These are phyloP conservation scores for Cosmia pyralina DNA, from an alignment of 2,888 invertebrate genomes.

Conservation along the genomic window DNA sequence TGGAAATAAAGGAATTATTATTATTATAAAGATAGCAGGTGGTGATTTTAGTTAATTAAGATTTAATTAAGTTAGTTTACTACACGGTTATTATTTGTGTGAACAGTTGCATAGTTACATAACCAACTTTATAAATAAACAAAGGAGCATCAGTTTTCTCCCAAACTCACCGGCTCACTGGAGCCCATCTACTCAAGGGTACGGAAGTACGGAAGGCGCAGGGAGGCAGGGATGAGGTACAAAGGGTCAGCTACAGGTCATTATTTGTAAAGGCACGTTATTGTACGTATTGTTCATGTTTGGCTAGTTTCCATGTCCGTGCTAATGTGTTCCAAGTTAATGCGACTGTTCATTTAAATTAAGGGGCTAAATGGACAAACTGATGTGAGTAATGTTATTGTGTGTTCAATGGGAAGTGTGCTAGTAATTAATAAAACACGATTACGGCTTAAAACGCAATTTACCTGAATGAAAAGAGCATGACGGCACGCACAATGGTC, in stretches of 20 bases:
- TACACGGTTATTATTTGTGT: background rate
- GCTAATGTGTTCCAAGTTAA: slow-evolving; percentile 33
- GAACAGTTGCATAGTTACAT: background rate
- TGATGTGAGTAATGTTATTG: background rate
- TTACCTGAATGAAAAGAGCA: background rate
- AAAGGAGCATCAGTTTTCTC: slow-evolving; percentile 10
- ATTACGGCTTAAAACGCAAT: background rate
- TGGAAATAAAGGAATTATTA: too few relatives aligned
- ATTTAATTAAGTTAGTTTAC: background rate
- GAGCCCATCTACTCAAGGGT: slow-evolving; percentile 17
- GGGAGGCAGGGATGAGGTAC: slow-evolving; percentile 4
- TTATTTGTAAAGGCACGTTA: slow-evolving; percentile 38
- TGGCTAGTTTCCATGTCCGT: slow-evolving; percentile 15
- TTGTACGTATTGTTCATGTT: slow-evolving; percentile 33
- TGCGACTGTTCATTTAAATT: slow-evolving; percentile 34
- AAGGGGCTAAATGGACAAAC: slow-evolving; percentile 5
- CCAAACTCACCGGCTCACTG: background rate
- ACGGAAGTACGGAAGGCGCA: slow-evolving; percentile 28
- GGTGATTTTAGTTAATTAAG: background rate
- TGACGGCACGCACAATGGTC: too few relatives aligned
- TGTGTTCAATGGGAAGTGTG: background rate
- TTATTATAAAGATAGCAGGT: too few relatives aligned
- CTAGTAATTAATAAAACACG: background rate
- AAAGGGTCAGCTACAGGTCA: slow-evolving; percentile 18
- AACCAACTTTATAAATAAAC: slow-evolving; percentile 1